Conservation (phyloP, 2,888 invertebrate species). For the Zygogramma bicolorata region DNA sequence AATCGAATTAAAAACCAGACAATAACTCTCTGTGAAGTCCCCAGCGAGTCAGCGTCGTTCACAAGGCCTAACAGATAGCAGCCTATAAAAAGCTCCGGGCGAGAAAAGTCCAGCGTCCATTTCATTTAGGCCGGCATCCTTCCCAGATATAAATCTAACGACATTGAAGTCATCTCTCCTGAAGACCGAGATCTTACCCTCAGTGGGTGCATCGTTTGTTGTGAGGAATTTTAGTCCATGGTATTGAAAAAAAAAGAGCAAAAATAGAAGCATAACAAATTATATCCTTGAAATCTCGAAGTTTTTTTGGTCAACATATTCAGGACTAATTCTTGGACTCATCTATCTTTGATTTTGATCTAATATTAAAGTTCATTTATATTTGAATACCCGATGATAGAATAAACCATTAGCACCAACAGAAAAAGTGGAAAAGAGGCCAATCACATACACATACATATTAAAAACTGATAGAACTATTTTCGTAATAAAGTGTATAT, state of each 20-base stretch:
- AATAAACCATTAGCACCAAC: no score
- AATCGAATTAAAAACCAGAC: slow-evolving; percentile 37
- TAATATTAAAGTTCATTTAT: no score
- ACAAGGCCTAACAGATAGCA: slow-evolving; percentile 37
- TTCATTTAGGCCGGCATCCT: slow-evolving; percentile 52
- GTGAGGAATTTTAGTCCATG: slow-evolving; percentile 27
- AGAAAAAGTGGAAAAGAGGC: no score
- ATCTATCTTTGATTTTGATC: no score
- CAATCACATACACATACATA: no score
- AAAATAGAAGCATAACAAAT: no score
- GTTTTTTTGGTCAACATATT: no score
- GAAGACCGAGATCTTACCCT: slow-evolving; percentile 35
- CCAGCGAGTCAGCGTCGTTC: slow-evolving; percentile 19
- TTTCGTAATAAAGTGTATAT: no score
- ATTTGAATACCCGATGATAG: no score
- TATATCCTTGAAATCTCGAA: no score
- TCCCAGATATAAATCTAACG: slow-evolving; percentile 58
- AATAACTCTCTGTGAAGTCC: slow-evolving; percentile 31
- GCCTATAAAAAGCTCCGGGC: slow-evolving; percentile 45
- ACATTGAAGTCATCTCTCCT: slow-evolving; percentile 40
- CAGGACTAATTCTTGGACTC: no score
- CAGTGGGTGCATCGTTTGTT: slow-evolving; percentile 15
- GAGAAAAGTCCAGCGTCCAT: slow-evolving; percentile 53
- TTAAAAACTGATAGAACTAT: no score
- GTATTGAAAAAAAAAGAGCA: background rate